Base-by-base conservation (phyloP, 1,140 invertebrate genomes). In the Rhagoletis pomonella region DNA sequence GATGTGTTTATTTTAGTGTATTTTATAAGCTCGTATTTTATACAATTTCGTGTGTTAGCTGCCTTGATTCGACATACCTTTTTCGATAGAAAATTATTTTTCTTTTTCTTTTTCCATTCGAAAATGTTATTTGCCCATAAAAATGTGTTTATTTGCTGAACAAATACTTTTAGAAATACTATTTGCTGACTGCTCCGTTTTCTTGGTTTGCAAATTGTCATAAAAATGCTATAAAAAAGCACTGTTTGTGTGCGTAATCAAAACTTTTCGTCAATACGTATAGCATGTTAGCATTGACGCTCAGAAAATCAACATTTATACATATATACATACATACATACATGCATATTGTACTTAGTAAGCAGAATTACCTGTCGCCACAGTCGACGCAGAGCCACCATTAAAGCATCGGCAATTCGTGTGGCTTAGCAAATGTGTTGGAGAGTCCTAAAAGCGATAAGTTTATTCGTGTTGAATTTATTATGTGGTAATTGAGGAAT, bases 71-170 rank as follows among this genome's bases (percentile, higher is more conserved):
- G 6, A 65, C 29, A n/a, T 39, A 65, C 19, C 10, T 9, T 19
- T 59, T 59, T 7, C 58, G 58, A 6, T 1, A 6, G 6, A 7
- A 6, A 59, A 64, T 29, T 0, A 29, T 5, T 12, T 64, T 4
- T n/a, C 4, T 17, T 67, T 67, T 29, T 17, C 5, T 39, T 6
- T 9, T 81, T 55, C 17, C 47, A 29, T 29, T 81, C 44, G 19
- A 7, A 5, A 73, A 7, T 29, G 73, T 29, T 81, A 3, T 42
- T 55, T 50, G 47, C 73, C 44, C 73, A 55, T 81, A 81, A 81
- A 81, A 81, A 81, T 81, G 73, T 81, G 73, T 81, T 81, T 81
- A 81, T 81, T 50, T 81, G 73, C 73, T 81, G 0, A 55, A 50
- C 47, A 55, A 55, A 47, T 81, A 55, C 47, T 81, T 58, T 44